Evolutionary conservation across 2,113 vertebrate genomes (phyloP).

Genomic region (Sorex araneus): DNA sequence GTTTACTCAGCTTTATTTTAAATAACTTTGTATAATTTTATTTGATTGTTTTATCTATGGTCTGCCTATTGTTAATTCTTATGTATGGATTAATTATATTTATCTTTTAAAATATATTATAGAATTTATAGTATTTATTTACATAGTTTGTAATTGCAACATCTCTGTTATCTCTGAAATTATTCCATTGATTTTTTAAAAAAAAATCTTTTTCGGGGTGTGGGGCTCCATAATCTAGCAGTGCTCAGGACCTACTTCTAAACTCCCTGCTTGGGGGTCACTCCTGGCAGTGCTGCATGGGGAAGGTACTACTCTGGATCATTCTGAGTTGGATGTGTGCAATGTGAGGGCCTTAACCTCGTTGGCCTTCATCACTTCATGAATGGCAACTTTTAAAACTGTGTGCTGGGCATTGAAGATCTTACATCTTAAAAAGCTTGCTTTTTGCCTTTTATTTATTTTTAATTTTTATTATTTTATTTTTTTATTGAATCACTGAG

Average conservation of each 20-base stretch:
- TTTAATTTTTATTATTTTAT: too few relatives aligned
- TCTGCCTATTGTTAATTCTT: background rate
- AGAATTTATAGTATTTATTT: too few relatives aligned
- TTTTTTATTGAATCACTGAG: too few relatives aligned
- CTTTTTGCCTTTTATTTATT: too few relatives aligned
- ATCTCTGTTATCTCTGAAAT: background rate
- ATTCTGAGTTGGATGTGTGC: too few relatives aligned
- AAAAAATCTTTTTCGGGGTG: background rate
- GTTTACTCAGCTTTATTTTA: slow-evolving; percentile 28
- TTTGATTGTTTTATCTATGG: background rate
- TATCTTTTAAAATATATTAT: too few relatives aligned
- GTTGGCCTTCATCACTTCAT: background rate
- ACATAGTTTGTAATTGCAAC: slow-evolving; percentile 23
- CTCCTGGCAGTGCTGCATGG: too few relatives aligned
- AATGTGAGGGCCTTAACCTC: too few relatives aligned
- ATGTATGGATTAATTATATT: too few relatives aligned
- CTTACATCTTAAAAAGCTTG: background rate
- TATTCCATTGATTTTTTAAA: slow-evolving; percentile 10
- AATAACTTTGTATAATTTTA: background rate
- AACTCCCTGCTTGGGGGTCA: too few relatives aligned
- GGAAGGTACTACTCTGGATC: too few relatives aligned
- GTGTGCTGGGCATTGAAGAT: background rate
- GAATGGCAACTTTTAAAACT: background rate
- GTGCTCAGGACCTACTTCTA: too few relatives aligned
- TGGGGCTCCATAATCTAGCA: background rate